Evolutionary conservation across 2,888 invertebrate genomes (phyloP).

Genomic region (Diabrotica balteata): DNA sequence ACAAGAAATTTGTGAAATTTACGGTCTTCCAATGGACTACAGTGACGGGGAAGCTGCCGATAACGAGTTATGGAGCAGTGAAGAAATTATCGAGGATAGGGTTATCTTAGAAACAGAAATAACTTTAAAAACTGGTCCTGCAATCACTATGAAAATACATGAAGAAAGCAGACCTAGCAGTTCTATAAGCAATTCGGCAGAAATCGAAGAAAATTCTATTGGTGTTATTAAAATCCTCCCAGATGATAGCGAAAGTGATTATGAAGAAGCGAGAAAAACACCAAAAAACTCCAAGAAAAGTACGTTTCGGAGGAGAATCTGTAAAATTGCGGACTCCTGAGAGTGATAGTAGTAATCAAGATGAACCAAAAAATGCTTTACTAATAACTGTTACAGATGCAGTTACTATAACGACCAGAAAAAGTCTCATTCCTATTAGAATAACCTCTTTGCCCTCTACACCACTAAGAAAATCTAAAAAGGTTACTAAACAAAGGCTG

Average conservation of each 20-base stretch:
- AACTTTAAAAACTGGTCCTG: conserved; percentile 79
- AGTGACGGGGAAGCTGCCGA: conserved; percentile 34
- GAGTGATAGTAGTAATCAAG: conserved; percentile 74
- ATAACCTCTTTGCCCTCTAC: conserved; percentile 56
- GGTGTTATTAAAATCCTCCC: conserved; percentile 69
- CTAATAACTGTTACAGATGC: conserved; percentile 49
- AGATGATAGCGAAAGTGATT: conserved; percentile 67
- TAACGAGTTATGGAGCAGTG: conserved; percentile 20
- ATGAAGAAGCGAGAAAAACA: conserved; percentile 56
- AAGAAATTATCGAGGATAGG: conserved; percentile 62
- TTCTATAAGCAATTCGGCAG: conserved; percentile 48
- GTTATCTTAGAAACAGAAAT: conserved; percentile 85
- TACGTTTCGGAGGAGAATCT: conserved; percentile 86
- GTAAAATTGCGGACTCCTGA: conserved; percentile 87
- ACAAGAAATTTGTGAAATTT: conserved; percentile 68
- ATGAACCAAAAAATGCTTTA: conserved; percentile 54
- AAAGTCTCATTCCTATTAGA: conserved; percentile 62
- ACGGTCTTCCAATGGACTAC: conserved; percentile 57
- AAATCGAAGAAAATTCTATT: conserved; percentile 54
- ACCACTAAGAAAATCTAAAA: conserved; percentile 49
- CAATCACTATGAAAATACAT: conserved; percentile 83
- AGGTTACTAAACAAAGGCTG: conserved; percentile 52
- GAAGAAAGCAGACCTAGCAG: conserved; percentile 65
- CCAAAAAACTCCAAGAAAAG: conserved; percentile 71
- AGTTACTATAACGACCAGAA: conserved; percentile 46